These are phyloP conservation scores for Cydia fagiglandana DNA, from an alignment of 1,140 invertebrate genomes.

Conservation along the genomic window DNA sequence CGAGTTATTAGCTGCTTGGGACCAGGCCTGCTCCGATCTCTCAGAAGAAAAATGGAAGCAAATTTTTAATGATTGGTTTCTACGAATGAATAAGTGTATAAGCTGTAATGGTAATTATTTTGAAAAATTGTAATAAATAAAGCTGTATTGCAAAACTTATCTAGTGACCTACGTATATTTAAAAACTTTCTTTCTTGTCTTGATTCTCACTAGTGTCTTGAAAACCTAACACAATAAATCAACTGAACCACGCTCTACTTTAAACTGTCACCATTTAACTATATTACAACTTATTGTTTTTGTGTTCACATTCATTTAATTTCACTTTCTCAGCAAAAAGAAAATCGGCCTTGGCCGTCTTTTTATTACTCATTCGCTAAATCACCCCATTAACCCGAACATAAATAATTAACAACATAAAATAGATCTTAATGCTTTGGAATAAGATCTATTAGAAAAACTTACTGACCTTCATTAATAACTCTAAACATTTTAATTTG, in stretches of 20 bases:
- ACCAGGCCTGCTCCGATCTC: no score
- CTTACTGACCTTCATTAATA: neutral
- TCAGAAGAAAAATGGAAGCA: no score
- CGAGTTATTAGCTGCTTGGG: no score
- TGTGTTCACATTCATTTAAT: neutral
- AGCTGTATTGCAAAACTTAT: no score
- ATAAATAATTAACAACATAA: neutral
- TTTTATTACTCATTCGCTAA: neutral
- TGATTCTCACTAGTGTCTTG: no score
- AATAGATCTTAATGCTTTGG: neutral
- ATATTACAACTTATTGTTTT: neutral
- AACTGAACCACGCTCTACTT: neutral
- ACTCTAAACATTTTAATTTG: neutral
- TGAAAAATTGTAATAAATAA: no score
- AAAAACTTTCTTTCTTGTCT: no score
- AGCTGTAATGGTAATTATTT: no score
- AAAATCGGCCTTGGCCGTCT: constrained; percentile 7
- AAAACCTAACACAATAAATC: neutral
- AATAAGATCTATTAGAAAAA: neutral
- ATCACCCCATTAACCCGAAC: neutral
- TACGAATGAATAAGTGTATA: no score
- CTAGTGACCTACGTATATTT: no score
- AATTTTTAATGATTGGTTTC: no score
- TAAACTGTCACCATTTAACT: neutral
- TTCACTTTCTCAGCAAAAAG: constrained; percentile 25